These are phyloP conservation scores for Tethea ocularis DNA, from an alignment of 2,888 invertebrate species.

Conservation along the genomic window DNA sequence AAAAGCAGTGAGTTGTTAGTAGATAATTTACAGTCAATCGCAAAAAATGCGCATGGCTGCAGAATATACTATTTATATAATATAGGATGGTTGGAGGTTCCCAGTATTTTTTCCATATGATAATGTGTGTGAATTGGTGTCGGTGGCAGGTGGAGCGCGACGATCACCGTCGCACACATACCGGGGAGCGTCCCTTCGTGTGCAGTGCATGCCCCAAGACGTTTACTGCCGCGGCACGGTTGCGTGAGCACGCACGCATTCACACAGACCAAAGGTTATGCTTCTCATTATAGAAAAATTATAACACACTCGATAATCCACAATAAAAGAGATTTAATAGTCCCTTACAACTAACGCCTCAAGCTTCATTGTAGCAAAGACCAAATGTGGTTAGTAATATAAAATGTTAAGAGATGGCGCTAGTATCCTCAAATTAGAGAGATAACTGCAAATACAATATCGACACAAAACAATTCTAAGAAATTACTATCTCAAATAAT, in stretches of 20 bases:
- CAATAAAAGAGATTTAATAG: neutral
- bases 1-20: too few relatives aligned
- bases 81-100: conserved; percentile 40
- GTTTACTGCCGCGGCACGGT: conserved; percentile 78
- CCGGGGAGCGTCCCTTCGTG: conserved; percentile 79
- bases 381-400: neutral
- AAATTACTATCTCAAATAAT: too few relatives aligned
- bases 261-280: conserved; percentile 79
- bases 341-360: conserved; percentile 16
- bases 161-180: conserved; percentile 80
- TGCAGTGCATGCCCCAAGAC: conserved; percentile 79
- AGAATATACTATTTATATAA: conserved; percentile 27
- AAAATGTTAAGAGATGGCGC: neutral
- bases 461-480: too few relatives aligned
- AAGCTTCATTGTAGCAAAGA: conserved; percentile 12
- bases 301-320: neutral
- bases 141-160: conserved; percentile 77
- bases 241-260: conserved; percentile 78
- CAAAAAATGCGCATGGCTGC: conserved; percentile 36
- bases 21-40: conserved; percentile 13
- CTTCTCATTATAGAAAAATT: conserved; percentile 32
- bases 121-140: conserved; percentile 50
- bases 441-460: too few relatives aligned
- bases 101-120: conserved; percentile 45
- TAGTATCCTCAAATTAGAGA: neutral